phyloP scores from a whole-genome alignment of 2,888 invertebrate genomes.

The Brenthis ino region DNA sequence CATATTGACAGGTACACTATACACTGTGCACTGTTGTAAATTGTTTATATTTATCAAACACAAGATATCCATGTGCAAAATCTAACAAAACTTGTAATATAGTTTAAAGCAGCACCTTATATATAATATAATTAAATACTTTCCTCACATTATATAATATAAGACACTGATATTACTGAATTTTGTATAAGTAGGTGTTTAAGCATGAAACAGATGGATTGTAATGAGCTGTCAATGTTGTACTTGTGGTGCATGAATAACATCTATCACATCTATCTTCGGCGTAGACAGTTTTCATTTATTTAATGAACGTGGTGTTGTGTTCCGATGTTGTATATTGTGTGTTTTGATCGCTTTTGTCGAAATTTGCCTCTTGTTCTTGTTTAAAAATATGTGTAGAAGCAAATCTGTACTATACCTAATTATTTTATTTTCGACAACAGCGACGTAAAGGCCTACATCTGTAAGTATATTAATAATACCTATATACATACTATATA shows the following conservation, averaged over 20 bases:
- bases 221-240: constrained; percentile 46
- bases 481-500: not conserved
- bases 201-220: constrained; percentile 37
- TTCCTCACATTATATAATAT: not conserved
- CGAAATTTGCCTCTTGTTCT: constrained; percentile 47
- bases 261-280: constrained; percentile 67
- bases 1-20: constrained; percentile 16
- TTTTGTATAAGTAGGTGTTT: constrained; percentile 22
- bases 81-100: constrained; percentile 12
- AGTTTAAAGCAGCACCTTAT: constrained; percentile 14
- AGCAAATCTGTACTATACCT: constrained; percentile 37
- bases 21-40: constrained; percentile 23
- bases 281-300: constrained; percentile 43
- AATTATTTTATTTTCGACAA: constrained; percentile 55
- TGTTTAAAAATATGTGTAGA: constrained; percentile 14
- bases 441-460: constrained; percentile 54
- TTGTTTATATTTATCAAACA: not conserved
- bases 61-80: constrained; percentile 1
- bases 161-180: constrained; percentile 1
- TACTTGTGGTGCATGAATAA: constrained; percentile 80
- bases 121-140: constrained; percentile 2
- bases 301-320: constrained; percentile 74
- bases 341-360: constrained; percentile 68
- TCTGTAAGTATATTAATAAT: constrained; percentile 53
- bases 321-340: constrained; percentile 57